Evolutionary conservation across 2,888 invertebrate genomes (phyloP).

Genomic region (Pteria penguin): DNA sequence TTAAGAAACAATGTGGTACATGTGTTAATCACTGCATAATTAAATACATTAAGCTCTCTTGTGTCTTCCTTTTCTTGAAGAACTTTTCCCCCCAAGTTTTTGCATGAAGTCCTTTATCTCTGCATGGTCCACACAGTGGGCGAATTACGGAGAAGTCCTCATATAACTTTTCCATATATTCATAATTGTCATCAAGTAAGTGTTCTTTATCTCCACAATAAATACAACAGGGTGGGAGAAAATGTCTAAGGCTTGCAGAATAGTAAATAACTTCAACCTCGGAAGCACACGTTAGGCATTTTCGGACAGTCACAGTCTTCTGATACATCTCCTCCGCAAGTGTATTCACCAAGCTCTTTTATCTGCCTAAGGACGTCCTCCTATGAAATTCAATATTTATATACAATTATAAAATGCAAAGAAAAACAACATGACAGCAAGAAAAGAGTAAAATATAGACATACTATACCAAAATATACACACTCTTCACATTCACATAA

Average conservation of each 20-base stretch:
- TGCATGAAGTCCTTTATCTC: slow-evolving; percentile 9
- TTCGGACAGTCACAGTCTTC: not conserved
- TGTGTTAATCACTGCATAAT: too few relatives aligned
- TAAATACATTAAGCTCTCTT: too few relatives aligned
- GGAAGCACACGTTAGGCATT: not conserved
- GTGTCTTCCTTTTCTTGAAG: too few relatives aligned
- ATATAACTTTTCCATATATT: slow-evolving; percentile 8
- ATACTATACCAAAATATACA: too few relatives aligned
- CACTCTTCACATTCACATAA: too few relatives aligned
- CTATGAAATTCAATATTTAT: too few relatives aligned
- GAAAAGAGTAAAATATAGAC: too few relatives aligned
- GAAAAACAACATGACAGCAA: too few relatives aligned
- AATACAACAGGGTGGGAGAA: slow-evolving; percentile 19
- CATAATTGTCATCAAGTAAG: slow-evolving; percentile 18
- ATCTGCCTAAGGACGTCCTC: slow-evolving; percentile 5
- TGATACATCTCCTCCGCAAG: slow-evolving; percentile 5
- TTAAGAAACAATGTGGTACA: too few relatives aligned
- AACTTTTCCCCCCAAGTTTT: slow-evolving; percentile 30
- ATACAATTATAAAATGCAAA: too few relatives aligned
- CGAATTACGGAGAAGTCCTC: slow-evolving; percentile 21
- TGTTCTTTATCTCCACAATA: slow-evolving; percentile 24
- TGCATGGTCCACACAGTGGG: slow-evolving; percentile 18
- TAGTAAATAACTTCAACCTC: slow-evolving; percentile 24
- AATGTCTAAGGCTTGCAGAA: not conserved
- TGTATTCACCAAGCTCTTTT: slow-evolving; percentile 10